phyloP scores from a whole-genome alignment of 2,113 vertebrate species.

The Spilogale gracilis region DNA sequence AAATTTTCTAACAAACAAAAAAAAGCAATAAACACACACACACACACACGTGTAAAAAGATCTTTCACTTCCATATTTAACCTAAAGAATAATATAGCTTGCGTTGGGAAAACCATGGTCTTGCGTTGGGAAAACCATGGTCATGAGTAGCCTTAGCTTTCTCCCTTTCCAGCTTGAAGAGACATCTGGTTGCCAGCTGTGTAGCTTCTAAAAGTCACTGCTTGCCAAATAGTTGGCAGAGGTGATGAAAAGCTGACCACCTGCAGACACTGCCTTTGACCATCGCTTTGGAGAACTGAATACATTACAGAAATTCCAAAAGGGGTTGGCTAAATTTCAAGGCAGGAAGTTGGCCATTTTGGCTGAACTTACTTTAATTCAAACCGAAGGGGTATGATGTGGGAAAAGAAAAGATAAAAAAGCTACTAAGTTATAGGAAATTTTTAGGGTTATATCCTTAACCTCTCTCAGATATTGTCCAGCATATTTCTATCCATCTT shows the following conservation, averaged over 20 bases:
- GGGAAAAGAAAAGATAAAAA: not conserved
- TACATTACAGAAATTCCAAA: constrained; percentile 49
- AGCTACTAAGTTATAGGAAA: not conserved
- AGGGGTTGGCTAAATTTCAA: constrained; percentile 53
- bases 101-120: not conserved
- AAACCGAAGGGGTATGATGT: constrained; percentile 27
- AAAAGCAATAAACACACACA: not conserved
- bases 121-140: not conserved
- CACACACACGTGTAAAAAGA: not conserved
- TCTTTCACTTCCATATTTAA: constrained; percentile 19
- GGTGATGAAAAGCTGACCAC: not conserved
- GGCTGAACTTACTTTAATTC: constrained; percentile 27
- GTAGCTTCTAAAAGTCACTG: not conserved
- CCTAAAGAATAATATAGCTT: constrained; percentile 5
- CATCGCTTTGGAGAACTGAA: constrained; percentile 19
- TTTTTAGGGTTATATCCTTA: not conserved
- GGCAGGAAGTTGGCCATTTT: constrained; percentile 22
- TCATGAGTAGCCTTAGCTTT: not conserved
- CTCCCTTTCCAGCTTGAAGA: constrained; percentile 34
- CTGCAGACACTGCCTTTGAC: constrained; percentile 49
- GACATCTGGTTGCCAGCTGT: constrained; percentile 28
- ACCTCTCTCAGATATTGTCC: not conserved
- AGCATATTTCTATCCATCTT: not conserved
- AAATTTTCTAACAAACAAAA: constrained; percentile 44
- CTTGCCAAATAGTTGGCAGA: constrained; percentile 51